Conservation (phyloP, 2,113 vertebrate genomes). For the Harpagus bidentatus region DNA sequence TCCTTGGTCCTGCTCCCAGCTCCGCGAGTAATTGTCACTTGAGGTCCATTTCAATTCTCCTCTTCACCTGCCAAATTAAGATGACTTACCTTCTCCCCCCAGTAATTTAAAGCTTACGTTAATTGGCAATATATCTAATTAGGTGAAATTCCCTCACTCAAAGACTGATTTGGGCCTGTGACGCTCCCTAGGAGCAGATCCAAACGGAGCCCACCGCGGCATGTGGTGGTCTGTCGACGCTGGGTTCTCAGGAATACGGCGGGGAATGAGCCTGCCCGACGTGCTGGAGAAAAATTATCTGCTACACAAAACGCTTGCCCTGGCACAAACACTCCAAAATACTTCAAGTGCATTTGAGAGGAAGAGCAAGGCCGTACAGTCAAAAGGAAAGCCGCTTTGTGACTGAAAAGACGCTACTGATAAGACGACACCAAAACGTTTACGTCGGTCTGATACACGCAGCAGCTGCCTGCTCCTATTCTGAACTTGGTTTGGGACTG, state of each 20-base stretch:
- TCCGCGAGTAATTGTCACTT: background rate
- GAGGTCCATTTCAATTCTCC: background rate
- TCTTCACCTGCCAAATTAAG: background rate
- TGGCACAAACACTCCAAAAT: background rate
- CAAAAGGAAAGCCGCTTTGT: accelerated
- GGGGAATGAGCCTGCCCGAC: background rate
- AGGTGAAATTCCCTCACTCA: background rate
- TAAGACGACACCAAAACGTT: background rate
- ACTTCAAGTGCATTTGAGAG: background rate
- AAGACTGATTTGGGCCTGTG: background rate
- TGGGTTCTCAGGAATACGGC: background rate
- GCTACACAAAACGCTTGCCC: background rate
- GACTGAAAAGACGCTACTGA: background rate
- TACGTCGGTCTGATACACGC: background rate
- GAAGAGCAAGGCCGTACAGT: background rate
- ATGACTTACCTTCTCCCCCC: background rate
- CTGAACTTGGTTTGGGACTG: background rate
- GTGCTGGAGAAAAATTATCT: background rate
- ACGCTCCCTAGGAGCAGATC: background rate
- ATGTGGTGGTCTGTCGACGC: background rate
- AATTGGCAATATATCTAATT: background rate
- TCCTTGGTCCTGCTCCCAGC: background rate
- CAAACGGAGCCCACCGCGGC: background rate
- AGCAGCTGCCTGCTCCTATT: background rate
- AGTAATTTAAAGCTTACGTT: background rate